Base-by-base conservation (phyloP, 1,140 invertebrate genomes). In the Lysiphlebus fabarum region DNA sequence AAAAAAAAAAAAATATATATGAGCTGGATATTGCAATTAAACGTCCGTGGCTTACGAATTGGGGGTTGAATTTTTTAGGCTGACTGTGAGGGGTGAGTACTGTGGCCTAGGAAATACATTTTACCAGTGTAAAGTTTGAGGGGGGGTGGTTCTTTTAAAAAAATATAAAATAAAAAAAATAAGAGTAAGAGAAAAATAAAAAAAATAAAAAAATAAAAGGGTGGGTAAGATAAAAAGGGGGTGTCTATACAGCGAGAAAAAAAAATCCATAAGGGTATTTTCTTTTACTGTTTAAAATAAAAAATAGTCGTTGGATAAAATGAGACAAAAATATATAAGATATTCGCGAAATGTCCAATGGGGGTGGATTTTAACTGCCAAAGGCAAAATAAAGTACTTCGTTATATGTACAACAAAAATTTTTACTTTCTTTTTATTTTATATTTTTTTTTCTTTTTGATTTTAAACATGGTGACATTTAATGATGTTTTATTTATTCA, bases 211-310 rank as follows among this genome's bases (percentile, higher is more conserved):
- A 26, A 26, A n/a, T n/a, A n/a, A 26, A 26, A 26, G 17, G 17
- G 17, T 26, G 17, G 17, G 17, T 26, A 26, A 26, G 17, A 26
- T 26, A 26, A 26, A n/a, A 26, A 66, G 64, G 66, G 67, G 69
- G 64, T 69, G 69, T 63, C 66, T 62, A 67, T 62, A 62, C 48
- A 65, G 62, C 65, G 63, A 60, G 66, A 58, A 74, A 77, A 75
- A 73, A 75, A 76, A 77, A 76, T 77, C 75, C 68, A 77, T 77
- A 77, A 74, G 74, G 71, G 70, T 73, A 60, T 69, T 37, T 34
- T 51, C 63, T 57, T 62, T 59, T 45, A 9, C 47, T 54, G 26
- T 56, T 64, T 53, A 34, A 66, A 66, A 62, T 62, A 67, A 66
- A 59, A 63, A 61, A 60, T 66, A 63, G 62, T 54, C 49, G 62